Percentiles rank a stretch among this genome's conserved stretches.
These are phyloP conservation scores for Trichogramma evanescens DNA, from an alignment of 2,888 invertebrate species.

Conservation along the genomic window DNA sequence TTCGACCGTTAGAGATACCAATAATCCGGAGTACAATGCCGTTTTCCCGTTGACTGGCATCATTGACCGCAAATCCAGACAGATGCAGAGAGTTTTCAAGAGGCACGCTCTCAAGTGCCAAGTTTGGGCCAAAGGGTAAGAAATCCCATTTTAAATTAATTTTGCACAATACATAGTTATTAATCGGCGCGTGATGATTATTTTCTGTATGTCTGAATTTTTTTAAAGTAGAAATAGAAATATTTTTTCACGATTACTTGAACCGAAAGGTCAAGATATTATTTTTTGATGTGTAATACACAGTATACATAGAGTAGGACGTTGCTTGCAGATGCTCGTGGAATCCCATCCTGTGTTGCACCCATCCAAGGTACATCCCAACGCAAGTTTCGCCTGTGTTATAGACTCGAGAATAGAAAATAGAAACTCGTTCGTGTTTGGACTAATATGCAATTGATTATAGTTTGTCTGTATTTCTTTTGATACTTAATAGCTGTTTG, in stretches of 20 bases:
- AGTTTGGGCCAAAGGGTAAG: conserved; percentile 87
- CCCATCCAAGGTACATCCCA: conserved; percentile 41
- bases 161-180: not conserved
- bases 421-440: conserved; percentile 8
- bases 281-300: conserved; percentile 21
- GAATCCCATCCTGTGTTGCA: conserved; percentile 47
- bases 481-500: conserved; percentile 7
- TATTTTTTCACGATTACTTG: not conserved
- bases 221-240: conserved; percentile 1
- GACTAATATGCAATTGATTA: conserved; percentile 7
- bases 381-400: conserved; percentile 30
- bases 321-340: conserved; percentile 47
- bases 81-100: conserved; percentile 81
- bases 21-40: conserved; percentile 82
- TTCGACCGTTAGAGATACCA: conserved; percentile 70
- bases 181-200: not conserved
- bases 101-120: conserved; percentile 74
- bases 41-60: conserved; percentile 62
- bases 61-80: conserved; percentile 71
- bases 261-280: not conserved
- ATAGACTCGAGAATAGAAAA: not conserved
- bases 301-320: conserved; percentile 39
- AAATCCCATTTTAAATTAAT: conserved; percentile 6
- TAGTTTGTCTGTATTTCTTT: conserved; percentile 7
- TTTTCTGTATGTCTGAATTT: not conserved